Conservation (phyloP, 2,888 invertebrate genomes). For the Dynastes grantii region DNA sequence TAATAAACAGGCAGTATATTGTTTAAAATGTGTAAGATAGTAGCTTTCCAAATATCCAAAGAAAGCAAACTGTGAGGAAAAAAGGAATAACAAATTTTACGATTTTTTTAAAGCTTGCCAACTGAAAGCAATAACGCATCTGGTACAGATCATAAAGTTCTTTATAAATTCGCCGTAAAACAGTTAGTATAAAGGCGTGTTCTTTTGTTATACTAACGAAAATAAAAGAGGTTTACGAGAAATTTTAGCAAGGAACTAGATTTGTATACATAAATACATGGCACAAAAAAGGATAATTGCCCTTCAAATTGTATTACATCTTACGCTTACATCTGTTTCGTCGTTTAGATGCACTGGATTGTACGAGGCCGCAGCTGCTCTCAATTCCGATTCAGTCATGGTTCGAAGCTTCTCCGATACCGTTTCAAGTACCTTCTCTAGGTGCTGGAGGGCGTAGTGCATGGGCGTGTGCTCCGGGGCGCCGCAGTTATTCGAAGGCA, state of each 20-base stretch:
- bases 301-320: too few relatives aligned
- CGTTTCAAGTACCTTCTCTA: slow-evolving; percentile 77
- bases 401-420: slow-evolving; percentile 74
- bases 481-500: slow-evolving; percentile 85
- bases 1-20: too few relatives aligned
- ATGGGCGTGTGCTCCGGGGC: slow-evolving; percentile 85
- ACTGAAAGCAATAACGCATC: slow-evolving; percentile 6
- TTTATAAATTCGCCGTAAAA: slow-evolving; percentile 27
- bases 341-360: slow-evolving; percentile 58
- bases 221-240: neutral
- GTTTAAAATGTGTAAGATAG: too few relatives aligned
- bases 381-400: slow-evolving; percentile 74
- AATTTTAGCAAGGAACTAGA: neutral
- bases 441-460: slow-evolving; percentile 81
- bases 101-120: neutral
- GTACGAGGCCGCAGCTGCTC: slow-evolving; percentile 62
- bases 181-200: neutral
- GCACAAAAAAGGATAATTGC: too few relatives aligned
- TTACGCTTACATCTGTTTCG: slow-evolving; percentile 55
- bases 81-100: slow-evolving; percentile 11
- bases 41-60: neutral
- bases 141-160: slow-evolving; percentile 29
- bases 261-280: neutral
- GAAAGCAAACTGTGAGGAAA: neutral
- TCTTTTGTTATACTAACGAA: slow-evolving; percentile 18